Evolutionary conservation across 2,113 vertebrate genomes (phyloP).

Genomic region (Melanocharis versteri): DNA sequence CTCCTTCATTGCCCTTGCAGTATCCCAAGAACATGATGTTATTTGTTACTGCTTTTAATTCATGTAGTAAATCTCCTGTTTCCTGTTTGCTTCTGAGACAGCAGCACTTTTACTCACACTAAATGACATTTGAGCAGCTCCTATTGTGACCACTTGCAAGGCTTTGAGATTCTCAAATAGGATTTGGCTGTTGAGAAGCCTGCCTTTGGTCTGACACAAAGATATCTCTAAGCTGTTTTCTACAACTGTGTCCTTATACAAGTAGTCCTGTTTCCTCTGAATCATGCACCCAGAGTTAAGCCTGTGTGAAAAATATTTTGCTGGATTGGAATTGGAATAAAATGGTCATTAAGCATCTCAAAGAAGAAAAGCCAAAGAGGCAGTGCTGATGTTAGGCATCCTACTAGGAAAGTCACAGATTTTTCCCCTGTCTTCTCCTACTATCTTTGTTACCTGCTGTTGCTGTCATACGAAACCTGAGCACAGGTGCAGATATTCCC

Average conservation of each 20-base stretch:
- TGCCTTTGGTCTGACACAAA: not conserved
- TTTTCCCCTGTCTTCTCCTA: rapidly evolving
- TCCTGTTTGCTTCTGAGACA: not conserved
- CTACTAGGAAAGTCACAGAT: not conserved
- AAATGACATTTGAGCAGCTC: not conserved
- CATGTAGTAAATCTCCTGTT: not conserved
- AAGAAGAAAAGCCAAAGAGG: not conserved
- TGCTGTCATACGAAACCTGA: rapidly evolving
- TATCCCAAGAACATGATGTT: not conserved
- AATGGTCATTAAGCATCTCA: not conserved
- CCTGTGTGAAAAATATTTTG: not conserved
- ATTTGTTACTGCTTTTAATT: not conserved
- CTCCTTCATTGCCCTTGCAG: not conserved
- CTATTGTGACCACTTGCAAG: not conserved
- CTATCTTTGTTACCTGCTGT: not conserved
- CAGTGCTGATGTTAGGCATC: not conserved
- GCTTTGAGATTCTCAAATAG: not conserved
- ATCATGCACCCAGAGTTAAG: not conserved
- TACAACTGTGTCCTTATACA: not conserved
- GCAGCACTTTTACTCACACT: not conserved
- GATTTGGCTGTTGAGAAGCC: not conserved
- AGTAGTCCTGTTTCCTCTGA: not conserved
- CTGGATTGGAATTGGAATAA: not conserved
- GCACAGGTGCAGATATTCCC: not conserved
- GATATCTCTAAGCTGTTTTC: not conserved